Conservation (phyloP, 2,888 invertebrate genomes). For the Caenorhabditis drosophilae region DNA sequence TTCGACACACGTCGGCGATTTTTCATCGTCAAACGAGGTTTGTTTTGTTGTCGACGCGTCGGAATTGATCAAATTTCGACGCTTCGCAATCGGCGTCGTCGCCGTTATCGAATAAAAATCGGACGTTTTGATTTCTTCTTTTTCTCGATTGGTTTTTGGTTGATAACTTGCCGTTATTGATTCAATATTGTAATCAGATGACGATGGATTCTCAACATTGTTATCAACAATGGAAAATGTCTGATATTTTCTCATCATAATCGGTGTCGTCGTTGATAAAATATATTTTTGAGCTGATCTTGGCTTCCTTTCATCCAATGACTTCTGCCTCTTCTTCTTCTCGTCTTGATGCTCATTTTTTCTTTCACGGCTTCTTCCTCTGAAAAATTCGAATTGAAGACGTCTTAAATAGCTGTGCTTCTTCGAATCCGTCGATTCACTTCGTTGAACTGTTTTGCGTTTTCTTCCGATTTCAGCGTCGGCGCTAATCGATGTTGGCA, state of each 20-base stretch:
- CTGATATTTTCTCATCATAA: slow-evolving; percentile 40
- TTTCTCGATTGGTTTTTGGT: neutral
- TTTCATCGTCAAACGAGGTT: slow-evolving; percentile 1
- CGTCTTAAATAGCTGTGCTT: slow-evolving; percentile 36
- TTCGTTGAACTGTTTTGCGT: slow-evolving; percentile 19
- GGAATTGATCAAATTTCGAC: neutral
- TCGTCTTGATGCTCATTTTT: slow-evolving; percentile 13
- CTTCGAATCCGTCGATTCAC: slow-evolving; percentile 32
- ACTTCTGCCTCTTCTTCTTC: slow-evolving; percentile 25
- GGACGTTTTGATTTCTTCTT: neutral
- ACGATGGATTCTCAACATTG: neutral
- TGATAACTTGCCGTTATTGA: neutral
- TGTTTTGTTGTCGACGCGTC: neutral
- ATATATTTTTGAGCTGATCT: slow-evolving; percentile 37
- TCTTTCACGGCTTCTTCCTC: slow-evolving; percentile 33
- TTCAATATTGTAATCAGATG: neutral
- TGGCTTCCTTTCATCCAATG: slow-evolving; percentile 33
- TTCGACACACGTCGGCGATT: slow-evolving; percentile 14
- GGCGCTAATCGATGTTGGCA: slow-evolving; percentile 20
- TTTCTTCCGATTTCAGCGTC: neutral
- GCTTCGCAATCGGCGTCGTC: slow-evolving; percentile 27
- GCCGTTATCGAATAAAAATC: slow-evolving; percentile 40
- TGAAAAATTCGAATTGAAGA: slow-evolving; percentile 36
- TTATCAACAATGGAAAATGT: slow-evolving; percentile 32
- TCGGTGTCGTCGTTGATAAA: slow-evolving; percentile 35